Base-by-base conservation (phyloP, 2,113 vertebrate species). In the Butorides virescens region DNA sequence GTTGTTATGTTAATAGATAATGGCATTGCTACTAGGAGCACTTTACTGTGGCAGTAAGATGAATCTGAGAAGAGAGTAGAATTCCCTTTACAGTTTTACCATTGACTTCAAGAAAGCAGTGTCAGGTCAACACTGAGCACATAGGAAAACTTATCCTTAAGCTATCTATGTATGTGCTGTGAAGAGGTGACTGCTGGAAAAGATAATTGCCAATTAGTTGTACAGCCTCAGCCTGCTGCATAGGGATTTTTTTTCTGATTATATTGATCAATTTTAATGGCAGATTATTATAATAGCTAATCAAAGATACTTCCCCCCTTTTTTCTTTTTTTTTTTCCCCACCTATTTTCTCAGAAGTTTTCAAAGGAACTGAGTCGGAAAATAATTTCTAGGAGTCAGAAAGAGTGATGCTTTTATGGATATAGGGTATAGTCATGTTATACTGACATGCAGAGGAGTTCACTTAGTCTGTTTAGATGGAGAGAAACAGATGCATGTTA, bases 281-380 rank as follows among this genome's bases (percentile, higher is more conserved):
- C 6, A 52, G 44, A 32, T 78, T 46, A 29, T 55, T 50, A 10
- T 27, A 47, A 62, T 5, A 21, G 15, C 19, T 73, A 84, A 36
- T 4, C 4, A 77, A 72, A 65, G 4, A 37, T 29, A 9, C 5
- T 42, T 16, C 19, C 6, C 13, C 2, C 0, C 5, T 18, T 47
- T 10, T 50, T 59, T 25, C 30, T 4, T 15, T 21, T 52, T 44
- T 19, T 61, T 27, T 3, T 61, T 77, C 79, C 13, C 15, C 8
- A 2, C 7, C 26, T 27, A 2, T 76, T 76, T 77, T 65, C 18
- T 42, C 17, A 44, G 22, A 65, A 52, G 13, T 89, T 92, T 92
- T 68, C 36, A 71, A 44, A 37, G 29, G 1, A 53, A 50, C 30
- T 50, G 5, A 17, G 7, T 9, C 20, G 30, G 32, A 53, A 72